Conservation (phyloP, 2,888 invertebrate genomes). For the Cephonodes hylas region DNA sequence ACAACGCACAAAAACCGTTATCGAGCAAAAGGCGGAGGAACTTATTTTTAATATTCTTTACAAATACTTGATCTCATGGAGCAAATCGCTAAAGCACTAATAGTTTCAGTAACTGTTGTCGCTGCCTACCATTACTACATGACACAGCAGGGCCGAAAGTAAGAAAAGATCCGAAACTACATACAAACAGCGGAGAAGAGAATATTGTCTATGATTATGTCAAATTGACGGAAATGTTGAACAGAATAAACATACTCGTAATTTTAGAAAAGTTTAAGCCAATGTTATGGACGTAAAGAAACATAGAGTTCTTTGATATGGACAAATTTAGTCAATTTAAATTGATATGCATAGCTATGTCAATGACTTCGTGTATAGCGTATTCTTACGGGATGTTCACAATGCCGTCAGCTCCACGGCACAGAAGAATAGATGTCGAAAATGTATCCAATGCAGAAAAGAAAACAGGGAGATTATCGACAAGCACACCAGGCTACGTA, state of each 20-base stretch:
- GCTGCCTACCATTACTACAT: conserved; percentile 43
- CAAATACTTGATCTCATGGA: conserved; percentile 28
- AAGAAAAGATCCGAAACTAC: neutral
- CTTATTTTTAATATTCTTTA: conserved; percentile 9
- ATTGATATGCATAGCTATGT: conserved; percentile 49
- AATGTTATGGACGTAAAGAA: conserved; percentile 5
- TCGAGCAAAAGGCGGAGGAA: neutral
- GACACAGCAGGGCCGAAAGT: conserved; percentile 23
- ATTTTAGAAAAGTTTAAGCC: neutral
- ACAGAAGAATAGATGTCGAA: conserved; percentile 18
- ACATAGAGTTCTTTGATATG: conserved; percentile 35
- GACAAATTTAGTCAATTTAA: conserved; percentile 56
- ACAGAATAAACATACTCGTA: neutral
- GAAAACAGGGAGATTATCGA: conserved; percentile 32
- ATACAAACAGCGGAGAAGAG: neutral
- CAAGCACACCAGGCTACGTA: neutral
- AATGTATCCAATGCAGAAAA: conserved; percentile 34
- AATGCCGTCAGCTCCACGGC: conserved; percentile 24
- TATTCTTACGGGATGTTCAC: conserved; percentile 57
- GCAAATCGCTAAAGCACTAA: conserved; percentile 37
- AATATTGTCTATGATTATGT: conserved; percentile 2
- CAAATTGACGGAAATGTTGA: conserved; percentile 7
- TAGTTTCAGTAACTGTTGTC: conserved; percentile 41
- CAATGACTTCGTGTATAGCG: conserved; percentile 54
- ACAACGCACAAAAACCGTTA: neutral